A percentile compares a stretch with the other conserved stretches of the same genome.
phyloP scores from a whole-genome alignment of 1,140 invertebrate genomes.

The Drosophila orena region DNA sequence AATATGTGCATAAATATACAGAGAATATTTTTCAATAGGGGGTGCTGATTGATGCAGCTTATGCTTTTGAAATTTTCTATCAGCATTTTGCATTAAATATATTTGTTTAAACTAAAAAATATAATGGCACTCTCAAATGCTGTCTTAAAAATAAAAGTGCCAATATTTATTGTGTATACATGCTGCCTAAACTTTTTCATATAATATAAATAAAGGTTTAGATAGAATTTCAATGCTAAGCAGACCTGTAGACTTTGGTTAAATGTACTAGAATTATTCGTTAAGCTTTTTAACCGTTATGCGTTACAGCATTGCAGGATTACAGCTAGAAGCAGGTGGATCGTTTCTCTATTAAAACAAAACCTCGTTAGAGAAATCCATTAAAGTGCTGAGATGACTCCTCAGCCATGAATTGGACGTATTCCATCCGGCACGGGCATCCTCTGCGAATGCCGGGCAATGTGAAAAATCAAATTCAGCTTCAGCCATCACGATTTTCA shows the following conservation, averaged over 20 bases:
- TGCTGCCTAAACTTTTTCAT: too few relatives aligned
- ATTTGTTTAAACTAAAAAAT: slow-evolving; percentile 64
- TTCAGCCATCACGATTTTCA: slow-evolving; percentile 54
- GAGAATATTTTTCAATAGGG: slow-evolving; percentile 36
- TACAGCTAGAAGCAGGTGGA: background rate
- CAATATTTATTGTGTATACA: too few relatives aligned
- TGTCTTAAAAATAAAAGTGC: background rate
- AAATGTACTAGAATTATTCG: background rate
- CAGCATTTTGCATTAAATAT: slow-evolving; percentile 58
- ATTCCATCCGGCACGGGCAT: slow-evolving; percentile 10
- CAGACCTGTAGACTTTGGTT: too few relatives aligned
- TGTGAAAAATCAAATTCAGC: slow-evolving; percentile 65
- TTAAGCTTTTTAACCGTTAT: slow-evolving; percentile 1
- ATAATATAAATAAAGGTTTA: too few relatives aligned
- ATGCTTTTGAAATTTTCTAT: slow-evolving; percentile 70
- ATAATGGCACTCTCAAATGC: background rate
- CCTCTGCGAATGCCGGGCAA: slow-evolving; percentile 47
- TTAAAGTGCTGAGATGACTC: slow-evolving; percentile 35
- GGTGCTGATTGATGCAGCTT: slow-evolving; percentile 69
- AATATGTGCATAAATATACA: slow-evolving; percentile 29
- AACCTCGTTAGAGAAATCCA: slow-evolving; percentile 55
- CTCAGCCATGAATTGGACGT: background rate
- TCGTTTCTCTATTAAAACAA: slow-evolving; percentile 14
- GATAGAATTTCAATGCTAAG: too few relatives aligned
- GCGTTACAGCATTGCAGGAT: too few relatives aligned